Base-by-base conservation (phyloP, 2,113 vertebrate species). In the Mohoua ochrocephala region DNA sequence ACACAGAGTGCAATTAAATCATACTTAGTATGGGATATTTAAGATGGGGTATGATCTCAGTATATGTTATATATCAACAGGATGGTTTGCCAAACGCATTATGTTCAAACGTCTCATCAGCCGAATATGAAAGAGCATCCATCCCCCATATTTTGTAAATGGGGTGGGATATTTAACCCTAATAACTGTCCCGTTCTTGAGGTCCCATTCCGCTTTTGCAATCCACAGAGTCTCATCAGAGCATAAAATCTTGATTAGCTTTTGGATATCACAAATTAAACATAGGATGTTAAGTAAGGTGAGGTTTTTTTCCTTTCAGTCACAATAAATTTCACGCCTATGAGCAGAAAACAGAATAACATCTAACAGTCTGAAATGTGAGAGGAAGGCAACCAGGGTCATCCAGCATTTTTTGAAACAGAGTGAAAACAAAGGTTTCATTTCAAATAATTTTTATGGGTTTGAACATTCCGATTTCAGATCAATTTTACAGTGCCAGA, bases 21-120 rank as follows among this genome's bases (percentile, higher is more conserved):
- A n/a, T 45, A 18, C 1, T 22, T 59, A 22, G 33, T 13, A 50
- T 2, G 59, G 3, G 15, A 22, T 37, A 33, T 42, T 77, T 47
- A n/a, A 42, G 18, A 42, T 50, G 50, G 4, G 2, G 1, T 45
- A 24, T 49, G 21, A 35, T 45, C 15, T 74, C 3, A 4, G 8
- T 42, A 16, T 10, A 47, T 24, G 19, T 0, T 0, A 3, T 28
- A 42, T 2, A 23, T 17, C 26, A 78, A 28, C 8, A 56, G 5
- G 7, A 44, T 24, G 4, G 2, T 64, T 74, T 65, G 15, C 27
- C 39, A 23, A 84, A 42, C 0, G 5, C 4, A 19, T 50, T 45
- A 4, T 45, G 6, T 52, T 61, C 41, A 57, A 56, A 64, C 12
- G 11, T 19, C 11, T 67, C 16, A 74, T 11, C 12, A 37, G 15